These are phyloP conservation scores for Dipodomys stephensi DNA, from an alignment of 2,113 vertebrate species.

Conservation along the genomic window DNA sequence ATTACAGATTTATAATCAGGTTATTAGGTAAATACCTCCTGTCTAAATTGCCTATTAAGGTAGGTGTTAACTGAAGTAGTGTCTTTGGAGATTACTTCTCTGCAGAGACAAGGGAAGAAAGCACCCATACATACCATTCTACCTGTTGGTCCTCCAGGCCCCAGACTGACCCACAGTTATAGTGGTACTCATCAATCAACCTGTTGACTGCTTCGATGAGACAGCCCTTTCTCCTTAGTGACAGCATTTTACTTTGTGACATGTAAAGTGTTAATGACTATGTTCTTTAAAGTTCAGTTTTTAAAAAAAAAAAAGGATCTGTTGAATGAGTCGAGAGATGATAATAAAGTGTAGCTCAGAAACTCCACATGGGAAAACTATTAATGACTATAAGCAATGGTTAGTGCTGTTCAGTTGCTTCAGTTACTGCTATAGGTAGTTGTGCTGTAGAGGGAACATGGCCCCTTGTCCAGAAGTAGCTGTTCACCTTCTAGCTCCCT, in stretches of 20 bases:
- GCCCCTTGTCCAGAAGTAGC: background rate
- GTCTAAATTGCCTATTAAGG: background rate
- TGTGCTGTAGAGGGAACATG: background rate
- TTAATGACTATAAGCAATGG: background rate
- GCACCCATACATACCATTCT: background rate
- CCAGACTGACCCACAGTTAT: background rate
- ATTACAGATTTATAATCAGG: constrained; percentile 2
- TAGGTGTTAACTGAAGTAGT: background rate
- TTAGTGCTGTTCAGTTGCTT: too few species aligned
- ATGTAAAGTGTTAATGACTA: background rate
- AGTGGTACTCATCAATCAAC: too few species aligned
- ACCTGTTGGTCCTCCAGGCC: background rate
- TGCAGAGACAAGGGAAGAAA: background rate
- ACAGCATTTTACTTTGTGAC: background rate
- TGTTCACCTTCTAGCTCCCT: background rate
- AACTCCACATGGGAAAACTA: background rate
- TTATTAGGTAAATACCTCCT: background rate
- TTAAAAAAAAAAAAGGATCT: background rate
- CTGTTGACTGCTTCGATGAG: background rate
- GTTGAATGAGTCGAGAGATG: background rate
- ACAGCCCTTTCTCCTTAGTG: too few species aligned
- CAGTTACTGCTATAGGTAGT: background rate
- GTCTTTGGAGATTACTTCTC: background rate
- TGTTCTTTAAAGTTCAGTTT: constrained; percentile 11
- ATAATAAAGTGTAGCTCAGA: background rate